Evolutionary conservation across 2,113 vertebrate species (phyloP), one percentile per base, ranked within the genome.

Genomic region (Shinisaurus crocodilurus): DNA sequence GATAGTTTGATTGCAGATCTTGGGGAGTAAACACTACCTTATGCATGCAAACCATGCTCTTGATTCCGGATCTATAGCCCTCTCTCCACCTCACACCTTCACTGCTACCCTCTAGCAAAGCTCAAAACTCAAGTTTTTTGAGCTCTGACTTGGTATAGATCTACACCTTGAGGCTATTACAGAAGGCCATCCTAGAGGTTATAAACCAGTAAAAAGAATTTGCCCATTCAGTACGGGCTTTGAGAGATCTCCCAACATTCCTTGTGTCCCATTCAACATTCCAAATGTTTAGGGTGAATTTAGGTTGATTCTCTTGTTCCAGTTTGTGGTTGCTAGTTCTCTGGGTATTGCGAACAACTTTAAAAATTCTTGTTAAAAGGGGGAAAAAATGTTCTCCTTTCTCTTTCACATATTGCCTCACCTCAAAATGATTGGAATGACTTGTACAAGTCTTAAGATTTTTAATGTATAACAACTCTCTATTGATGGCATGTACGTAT

Each of bases 401-500:
- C 92, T 90, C 81, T 20, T 85, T 65, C n/a, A 79, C 48, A 23
- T 79, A 40, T 69, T 69, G n/a, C 6, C 65, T 90, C 48, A 69
- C 27, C 83, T 79, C 93, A 79, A 63, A 50, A 80, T 92, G 89
- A 45, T 60, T 91, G 91, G 89, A 85, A 90, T 91, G 90, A 90
- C 90, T 81, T 88, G 81, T 40, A 86, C 69, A 90, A 90, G 90
- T 92, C 95, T 95, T 69, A 82, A 4, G 10, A 84, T 93, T 96
- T 93, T 94, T 92, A 95, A 95, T 84, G 80, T 93, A 76, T 0
- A 0, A 92, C 93, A 88, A 93, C 94, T 89, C 70, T 95, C 82
- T 95, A 94, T 93, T 90, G 92, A 92, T 95, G 90, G 92, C 77
- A 77, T 87, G 91, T 91, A 80, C 79, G 90, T 88, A 84, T 92